Conservation (phyloP, 1,140 invertebrate species). For the Drosophila carrolli region DNA sequence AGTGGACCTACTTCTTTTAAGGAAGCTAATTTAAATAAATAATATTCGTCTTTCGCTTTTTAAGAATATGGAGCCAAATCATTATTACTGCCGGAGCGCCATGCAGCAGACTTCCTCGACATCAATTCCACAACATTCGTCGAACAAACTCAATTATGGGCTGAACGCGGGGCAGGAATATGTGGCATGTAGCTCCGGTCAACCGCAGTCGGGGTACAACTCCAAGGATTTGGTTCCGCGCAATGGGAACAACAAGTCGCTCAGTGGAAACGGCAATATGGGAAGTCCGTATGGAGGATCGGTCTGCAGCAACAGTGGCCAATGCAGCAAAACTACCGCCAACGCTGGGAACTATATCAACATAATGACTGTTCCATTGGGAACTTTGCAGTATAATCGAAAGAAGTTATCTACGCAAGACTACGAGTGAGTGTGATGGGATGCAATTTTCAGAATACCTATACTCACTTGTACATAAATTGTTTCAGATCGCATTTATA, state of each 20-base stretch:
- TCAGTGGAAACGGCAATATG: conserved; percentile 38
- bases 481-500: conserved; percentile 69
- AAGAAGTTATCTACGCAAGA: conserved; percentile 78
- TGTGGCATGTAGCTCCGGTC: conserved; percentile 46
- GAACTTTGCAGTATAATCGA: conserved; percentile 80
- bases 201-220: conserved; percentile 49
- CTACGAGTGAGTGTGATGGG: conserved; percentile 72
- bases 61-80: conserved; percentile 74
- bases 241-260: conserved; percentile 50
- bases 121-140: conserved; percentile 52
- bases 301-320: conserved; percentile 53
- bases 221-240: conserved; percentile 49
- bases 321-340: conserved; percentile 59
- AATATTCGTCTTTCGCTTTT: neutral
- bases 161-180: conserved; percentile 61
- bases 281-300: conserved; percentile 43
- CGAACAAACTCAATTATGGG: conserved; percentile 59
- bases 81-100: conserved; percentile 74
- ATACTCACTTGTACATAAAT: neutral
- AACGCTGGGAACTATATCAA: conserved; percentile 78
- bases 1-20: too few relatives aligned
- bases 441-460: too few relatives aligned
- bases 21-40: too few relatives aligned
- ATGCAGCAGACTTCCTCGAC: conserved; percentile 53
- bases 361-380: conserved; percentile 78